Percentiles rank a stretch among this genome's conserved stretches.
Conservation (phyloP, 2,797 vertebrate species). For the Stomatorhinus walkeri region DNA sequence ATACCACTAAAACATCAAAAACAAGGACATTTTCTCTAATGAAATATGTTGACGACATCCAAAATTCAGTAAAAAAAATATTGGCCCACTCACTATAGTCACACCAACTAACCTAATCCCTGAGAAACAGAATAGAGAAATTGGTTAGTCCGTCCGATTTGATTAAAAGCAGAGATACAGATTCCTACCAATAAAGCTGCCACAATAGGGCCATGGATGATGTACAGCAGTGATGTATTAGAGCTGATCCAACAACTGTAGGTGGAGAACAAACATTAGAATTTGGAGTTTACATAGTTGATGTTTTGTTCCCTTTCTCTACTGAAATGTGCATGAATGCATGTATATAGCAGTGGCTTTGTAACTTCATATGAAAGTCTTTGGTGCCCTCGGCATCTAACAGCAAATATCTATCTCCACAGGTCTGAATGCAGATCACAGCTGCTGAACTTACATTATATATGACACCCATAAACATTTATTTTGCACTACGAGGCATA, state of each 20-base stretch:
- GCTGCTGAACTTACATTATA: not conserved
- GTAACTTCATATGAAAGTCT: not conserved
- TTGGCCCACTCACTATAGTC: not conserved
- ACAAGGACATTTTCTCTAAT: not conserved
- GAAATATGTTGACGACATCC: not conserved
- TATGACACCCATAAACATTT: not conserved
- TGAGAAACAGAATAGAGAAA: not conserved
- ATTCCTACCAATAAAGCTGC: slow-evolving; percentile 83
- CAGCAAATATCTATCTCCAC: not conserved
- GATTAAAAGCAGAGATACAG: not conserved
- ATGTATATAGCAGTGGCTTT: not conserved
- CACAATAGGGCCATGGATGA: slow-evolving; percentile 95
- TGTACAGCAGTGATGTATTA: slow-evolving; percentile 90
- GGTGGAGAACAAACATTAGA: not conserved
- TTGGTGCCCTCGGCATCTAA: not conserved
- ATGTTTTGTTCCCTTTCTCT: not conserved
- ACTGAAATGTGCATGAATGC: not conserved
- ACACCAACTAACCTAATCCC: not conserved
- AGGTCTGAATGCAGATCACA: not conserved
- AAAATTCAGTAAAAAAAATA: not conserved
- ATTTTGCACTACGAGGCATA: not conserved
- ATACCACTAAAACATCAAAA: not conserved
- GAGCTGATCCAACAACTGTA: slow-evolving; percentile 94
- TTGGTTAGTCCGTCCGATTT: not conserved
- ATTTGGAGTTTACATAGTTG: not conserved